Evolutionary conservation across 2,797 vertebrate species (phyloP).

Genomic region (Sebastes kiyomatsui): DNA sequence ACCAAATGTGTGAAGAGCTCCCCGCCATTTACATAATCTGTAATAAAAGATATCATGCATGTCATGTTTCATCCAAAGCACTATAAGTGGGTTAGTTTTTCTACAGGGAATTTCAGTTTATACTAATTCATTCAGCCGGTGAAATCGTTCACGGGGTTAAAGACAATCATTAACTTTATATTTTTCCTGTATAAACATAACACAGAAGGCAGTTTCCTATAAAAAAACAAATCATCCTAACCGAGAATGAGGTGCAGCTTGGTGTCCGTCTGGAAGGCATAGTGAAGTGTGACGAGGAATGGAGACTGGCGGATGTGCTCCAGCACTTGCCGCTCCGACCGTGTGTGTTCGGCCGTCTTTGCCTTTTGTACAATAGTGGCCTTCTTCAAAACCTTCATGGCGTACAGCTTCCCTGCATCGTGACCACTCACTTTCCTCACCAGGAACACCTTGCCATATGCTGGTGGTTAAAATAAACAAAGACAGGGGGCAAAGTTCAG

Average conservation of each 20-base stretch:
- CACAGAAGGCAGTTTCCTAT: background rate
- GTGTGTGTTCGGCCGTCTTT: conserved; percentile 96
- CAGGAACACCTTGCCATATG: conserved; percentile 97
- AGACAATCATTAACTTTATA: conserved; percentile 8
- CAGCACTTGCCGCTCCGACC: conserved; percentile 94
- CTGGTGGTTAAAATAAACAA: conserved; percentile 72
- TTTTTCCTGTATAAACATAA: conserved; percentile 10
- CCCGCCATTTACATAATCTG: conserved; percentile 98
- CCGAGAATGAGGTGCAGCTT: conserved; percentile 99
- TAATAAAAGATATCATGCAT: background rate
- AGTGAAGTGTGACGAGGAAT: conserved; percentile 95
- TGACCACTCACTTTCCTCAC: conserved; percentile 97
- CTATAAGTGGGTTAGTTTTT: background rate
- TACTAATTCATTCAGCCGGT: background rate
- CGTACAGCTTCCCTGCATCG: conserved; percentile 93
- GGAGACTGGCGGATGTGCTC: conserved; percentile 97
- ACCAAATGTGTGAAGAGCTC: conserved; percentile 99
- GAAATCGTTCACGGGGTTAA: background rate
- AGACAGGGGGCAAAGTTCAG: conserved; percentile 27
- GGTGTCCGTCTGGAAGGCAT: conserved; percentile 98
- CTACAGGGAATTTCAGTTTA: background rate
- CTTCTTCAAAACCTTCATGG: conserved; percentile 99
- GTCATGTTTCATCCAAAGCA: background rate
- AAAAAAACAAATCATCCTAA: conserved; percentile 56
- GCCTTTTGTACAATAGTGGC: conserved; percentile 98